phyloP scores from a whole-genome alignment of 2,113 vertebrate genomes.

The Marcusenius ussheri region DNA sequence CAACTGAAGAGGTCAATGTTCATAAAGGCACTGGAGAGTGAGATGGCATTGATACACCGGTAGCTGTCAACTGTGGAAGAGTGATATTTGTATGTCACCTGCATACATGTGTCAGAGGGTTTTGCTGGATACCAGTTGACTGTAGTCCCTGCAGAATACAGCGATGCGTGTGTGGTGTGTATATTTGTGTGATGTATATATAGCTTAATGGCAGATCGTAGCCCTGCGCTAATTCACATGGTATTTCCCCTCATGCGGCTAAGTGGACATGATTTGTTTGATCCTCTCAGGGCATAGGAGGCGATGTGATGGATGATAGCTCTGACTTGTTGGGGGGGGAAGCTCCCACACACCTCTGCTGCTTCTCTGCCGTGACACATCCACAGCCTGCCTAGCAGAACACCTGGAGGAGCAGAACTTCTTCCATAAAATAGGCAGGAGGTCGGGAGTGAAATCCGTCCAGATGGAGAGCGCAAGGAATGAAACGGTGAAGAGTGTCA shows the following conservation, averaged over 20 bases:
- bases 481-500: not conserved
- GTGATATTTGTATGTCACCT: not conserved
- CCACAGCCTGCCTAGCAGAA: not conserved
- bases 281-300: not conserved
- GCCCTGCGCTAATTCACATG: not conserved
- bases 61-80: not conserved
- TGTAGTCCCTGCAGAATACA: not conserved
- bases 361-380: not conserved
- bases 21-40: not conserved
- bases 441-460: not conserved
- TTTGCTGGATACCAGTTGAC: not conserved
- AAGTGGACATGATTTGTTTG: conserved; percentile 1
- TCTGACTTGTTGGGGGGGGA: not conserved
- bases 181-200: not conserved
- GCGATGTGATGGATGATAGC: not conserved
- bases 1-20: not conserved
- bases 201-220: not conserved
- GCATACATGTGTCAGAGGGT: not conserved
- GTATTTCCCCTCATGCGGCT: not conserved
- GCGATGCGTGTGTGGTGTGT: not conserved
- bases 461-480: not conserved
- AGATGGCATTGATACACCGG: not conserved
- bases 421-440: not conserved
- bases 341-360: not conserved
- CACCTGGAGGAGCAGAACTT: not conserved